A percentile compares a stretch with the other conserved stretches of the same genome.
Conservation (phyloP, 2,888 invertebrate genomes). For the Petrolisthes manimaculis region DNA sequence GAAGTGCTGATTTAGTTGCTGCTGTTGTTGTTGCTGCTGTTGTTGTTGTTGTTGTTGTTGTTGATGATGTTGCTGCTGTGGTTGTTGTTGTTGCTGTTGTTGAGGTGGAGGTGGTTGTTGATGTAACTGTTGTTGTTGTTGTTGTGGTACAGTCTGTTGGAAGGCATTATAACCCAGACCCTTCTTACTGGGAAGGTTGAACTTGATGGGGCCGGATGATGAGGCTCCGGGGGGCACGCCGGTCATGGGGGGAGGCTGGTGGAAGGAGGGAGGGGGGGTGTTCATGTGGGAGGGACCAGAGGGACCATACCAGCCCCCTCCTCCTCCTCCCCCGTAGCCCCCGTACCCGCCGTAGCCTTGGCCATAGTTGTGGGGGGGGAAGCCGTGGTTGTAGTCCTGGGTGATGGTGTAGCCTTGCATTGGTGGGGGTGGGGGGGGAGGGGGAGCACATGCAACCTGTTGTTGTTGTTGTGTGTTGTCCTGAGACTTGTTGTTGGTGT, state of each 20-base stretch:
- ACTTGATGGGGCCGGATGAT: conserved; percentile 34
- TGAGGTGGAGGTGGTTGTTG: conserved; percentile 27
- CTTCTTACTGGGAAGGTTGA: conserved; percentile 45
- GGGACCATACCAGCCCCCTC: conserved; percentile 46
- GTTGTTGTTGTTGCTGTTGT: conserved; percentile 36
- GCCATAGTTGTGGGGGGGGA: conserved; percentile 17
- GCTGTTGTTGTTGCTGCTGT: not conserved
- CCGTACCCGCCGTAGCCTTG: conserved; percentile 35
- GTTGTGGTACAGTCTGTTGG: conserved; percentile 18
- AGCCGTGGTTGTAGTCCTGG: conserved; percentile 37
- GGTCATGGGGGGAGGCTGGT: not conserved
- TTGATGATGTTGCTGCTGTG: conserved; percentile 33
- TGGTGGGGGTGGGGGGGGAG: not conserved
- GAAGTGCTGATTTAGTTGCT: conserved; percentile 3
- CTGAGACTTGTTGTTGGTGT: not conserved
- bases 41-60: not conserved
- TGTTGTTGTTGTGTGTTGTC: conserved; percentile 14
- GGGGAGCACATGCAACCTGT: not conserved
- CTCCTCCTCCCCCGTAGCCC: conserved; percentile 13
- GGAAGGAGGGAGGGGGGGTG: conserved; percentile 19
- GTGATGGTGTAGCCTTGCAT: conserved; percentile 25
- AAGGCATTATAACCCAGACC: conserved; percentile 41
- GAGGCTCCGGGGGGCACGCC: not conserved
- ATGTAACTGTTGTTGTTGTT: conserved; percentile 28
- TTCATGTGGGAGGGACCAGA: conserved; percentile 29